Conservation (phyloP, 2,797 vertebrate genomes). For the Enteromius radiatus region DNA sequence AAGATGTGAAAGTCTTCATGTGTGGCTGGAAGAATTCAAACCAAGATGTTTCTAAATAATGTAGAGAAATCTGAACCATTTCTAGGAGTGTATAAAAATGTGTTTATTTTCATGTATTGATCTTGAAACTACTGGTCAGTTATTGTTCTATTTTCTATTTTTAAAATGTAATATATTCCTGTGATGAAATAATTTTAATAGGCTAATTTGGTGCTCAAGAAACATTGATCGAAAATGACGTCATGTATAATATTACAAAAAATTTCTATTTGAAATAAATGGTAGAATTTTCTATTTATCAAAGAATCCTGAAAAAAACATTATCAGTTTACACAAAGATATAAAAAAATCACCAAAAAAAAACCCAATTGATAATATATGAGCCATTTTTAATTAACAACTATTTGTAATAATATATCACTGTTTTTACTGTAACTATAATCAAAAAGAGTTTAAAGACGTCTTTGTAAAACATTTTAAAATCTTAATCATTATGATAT, state of each 20-base stretch:
- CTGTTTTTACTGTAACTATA: not conserved
- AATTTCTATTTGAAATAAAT: not conserved
- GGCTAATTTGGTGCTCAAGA: too few relatives aligned
- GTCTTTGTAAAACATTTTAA: not conserved
- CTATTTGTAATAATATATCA: not conserved
- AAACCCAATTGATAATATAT: too few relatives aligned
- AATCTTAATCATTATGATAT: not conserved
- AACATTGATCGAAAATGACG: not conserved
- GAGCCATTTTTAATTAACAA: too few relatives aligned
- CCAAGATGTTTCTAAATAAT: not conserved
- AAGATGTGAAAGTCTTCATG: slow-evolving; percentile 9
- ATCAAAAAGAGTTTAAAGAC: not conserved
- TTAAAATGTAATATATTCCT: too few relatives aligned
- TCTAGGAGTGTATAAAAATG: not conserved
- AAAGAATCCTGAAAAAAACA: not conserved
- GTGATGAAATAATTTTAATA: too few relatives aligned
- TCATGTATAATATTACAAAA: not conserved
- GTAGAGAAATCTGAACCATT: not conserved
- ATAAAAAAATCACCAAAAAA: not conserved
- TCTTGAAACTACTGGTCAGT: not conserved
- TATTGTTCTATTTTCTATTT: not conserved
- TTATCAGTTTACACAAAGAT: not conserved
- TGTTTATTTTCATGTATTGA: not conserved
- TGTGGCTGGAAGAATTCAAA: not conserved
- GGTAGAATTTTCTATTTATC: not conserved